Percentiles rank a stretch among this genome's conserved stretches.
Conservation (phyloP, 2,797 vertebrate species). For the Myoxocephalus aenaeus region DNA sequence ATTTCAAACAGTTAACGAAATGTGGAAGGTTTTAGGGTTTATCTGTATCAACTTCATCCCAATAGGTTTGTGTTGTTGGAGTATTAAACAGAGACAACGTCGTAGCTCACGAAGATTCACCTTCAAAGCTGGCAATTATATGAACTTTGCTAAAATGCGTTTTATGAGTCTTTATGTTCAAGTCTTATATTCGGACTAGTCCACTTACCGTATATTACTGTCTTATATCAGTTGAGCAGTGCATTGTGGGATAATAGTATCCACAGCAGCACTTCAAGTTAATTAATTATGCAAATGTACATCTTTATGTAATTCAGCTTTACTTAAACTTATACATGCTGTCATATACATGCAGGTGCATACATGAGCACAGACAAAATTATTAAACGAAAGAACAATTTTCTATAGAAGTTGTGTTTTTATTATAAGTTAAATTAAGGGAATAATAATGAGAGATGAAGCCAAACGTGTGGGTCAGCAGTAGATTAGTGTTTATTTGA, state of each 20-base stretch:
- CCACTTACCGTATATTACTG: rapidly evolving
- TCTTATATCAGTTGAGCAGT: neutral
- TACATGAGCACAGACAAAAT: neutral
- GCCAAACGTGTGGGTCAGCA: neutral
- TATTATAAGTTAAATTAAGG: neutral
- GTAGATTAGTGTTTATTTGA: neutral
- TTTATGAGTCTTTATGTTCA: neutral
- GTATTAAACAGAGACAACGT: neutral
- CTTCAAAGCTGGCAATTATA: neutral
- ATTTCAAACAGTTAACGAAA: neutral
- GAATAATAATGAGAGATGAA: neutral
- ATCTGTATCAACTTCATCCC: neutral
- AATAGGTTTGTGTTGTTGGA: neutral
- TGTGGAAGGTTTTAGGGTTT: neutral
- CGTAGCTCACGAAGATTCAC: neutral
- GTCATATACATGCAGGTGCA: neutral
- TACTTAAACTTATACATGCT: neutral
- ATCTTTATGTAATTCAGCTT: neutral
- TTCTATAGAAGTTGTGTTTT: neutral
- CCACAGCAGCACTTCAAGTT: neutral
- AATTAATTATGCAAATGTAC: neutral
- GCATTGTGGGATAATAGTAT: neutral
- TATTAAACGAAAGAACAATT: neutral
- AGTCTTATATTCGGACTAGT: neutral
- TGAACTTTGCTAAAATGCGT: rapidly evolving